Percentiles rank a stretch among this genome's conserved stretches.
These are phyloP conservation scores for Aptenodytes forsteri DNA, from an alignment of 2,113 vertebrate genomes.

Conservation along the genomic window DNA sequence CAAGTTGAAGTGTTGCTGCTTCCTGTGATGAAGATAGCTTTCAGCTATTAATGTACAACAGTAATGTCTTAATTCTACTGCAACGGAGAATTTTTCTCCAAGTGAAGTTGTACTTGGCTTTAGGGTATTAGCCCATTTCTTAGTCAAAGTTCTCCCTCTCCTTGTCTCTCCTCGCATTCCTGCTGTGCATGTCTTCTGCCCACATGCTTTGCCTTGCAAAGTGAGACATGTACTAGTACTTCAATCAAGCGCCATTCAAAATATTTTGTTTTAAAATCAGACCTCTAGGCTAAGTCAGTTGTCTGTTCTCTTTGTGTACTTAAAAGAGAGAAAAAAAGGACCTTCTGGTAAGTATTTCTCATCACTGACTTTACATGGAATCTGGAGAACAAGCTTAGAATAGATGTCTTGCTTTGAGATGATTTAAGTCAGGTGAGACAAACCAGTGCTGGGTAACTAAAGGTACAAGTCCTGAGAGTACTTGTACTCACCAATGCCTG, in stretches of 20 bases:
- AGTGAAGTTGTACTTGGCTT: neutral
- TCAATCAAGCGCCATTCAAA: neutral
- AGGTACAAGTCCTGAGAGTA: neutral
- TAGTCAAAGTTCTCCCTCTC: neutral
- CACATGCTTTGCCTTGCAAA: neutral
- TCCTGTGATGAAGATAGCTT: neutral
- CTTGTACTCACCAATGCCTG: neutral
- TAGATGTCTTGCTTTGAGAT: neutral
- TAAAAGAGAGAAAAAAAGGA: neutral
- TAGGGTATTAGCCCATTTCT: neutral
- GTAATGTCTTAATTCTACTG: neutral
- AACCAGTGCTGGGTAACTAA: neutral
- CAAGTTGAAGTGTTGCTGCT: neutral
- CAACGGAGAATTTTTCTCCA: neutral
- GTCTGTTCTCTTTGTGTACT: neutral
- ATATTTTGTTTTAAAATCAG: neutral
- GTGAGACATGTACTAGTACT: neutral
- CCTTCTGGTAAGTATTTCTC: neutral
- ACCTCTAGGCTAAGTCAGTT: neutral
- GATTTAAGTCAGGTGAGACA: neutral
- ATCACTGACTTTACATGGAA: neutral
- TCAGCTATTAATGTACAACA: neutral
- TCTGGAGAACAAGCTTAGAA: neutral
- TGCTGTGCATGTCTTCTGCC: neutral
- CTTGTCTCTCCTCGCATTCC: neutral